A percentile compares a stretch with the other conserved stretches of the same genome.
Evolutionary conservation across 2,888 invertebrate species (phyloP).

Genomic region (Zootermopsis nevadensis): DNA sequence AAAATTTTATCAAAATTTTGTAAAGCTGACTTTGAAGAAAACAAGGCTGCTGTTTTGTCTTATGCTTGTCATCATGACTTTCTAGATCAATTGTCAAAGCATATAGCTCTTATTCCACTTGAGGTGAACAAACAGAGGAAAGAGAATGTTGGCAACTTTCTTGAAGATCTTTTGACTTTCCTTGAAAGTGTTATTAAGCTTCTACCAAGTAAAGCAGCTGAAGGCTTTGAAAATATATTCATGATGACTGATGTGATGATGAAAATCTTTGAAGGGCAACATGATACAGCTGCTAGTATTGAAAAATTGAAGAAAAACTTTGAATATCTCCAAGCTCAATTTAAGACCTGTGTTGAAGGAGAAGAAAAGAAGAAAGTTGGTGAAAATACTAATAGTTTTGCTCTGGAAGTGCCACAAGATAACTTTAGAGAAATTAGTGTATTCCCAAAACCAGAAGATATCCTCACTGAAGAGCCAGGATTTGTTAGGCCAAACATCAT

Average conservation of each 20-base stretch:
- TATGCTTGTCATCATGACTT: constrained; percentile 54
- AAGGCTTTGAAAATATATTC: constrained; percentile 57
- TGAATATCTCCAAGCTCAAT: constrained; percentile 5
- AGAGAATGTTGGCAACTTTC: constrained; percentile 56
- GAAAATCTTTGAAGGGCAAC: constrained; percentile 54
- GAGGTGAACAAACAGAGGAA: constrained; percentile 53
- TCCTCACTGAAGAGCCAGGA: constrained; percentile 58
- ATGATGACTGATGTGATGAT: constrained; percentile 55
- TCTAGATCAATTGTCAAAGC: constrained; percentile 54
- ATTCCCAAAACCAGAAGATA: constrained; percentile 65
- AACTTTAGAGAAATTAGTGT: constrained; percentile 62
- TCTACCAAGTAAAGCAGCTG: constrained; percentile 58
- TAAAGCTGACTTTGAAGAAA: constrained; percentile 56
- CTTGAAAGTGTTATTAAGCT: constrained; percentile 61
- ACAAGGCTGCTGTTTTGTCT: constrained; percentile 54
- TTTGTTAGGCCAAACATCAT: constrained; percentile 71
- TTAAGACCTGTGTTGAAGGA: constrained; percentile 5
- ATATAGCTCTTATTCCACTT: constrained; percentile 54
- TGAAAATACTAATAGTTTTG: not conserved
- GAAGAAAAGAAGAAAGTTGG: not conserved
- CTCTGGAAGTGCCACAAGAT: constrained; percentile 60
- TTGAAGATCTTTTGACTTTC: constrained; percentile 55
- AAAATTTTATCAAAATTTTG: constrained; percentile 64
- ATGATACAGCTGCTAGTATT: constrained; percentile 33
- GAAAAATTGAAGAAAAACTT: constrained; percentile 37